Conservation (phyloP, 2,113 vertebrate genomes). For the Polypterus bichir region DNA sequence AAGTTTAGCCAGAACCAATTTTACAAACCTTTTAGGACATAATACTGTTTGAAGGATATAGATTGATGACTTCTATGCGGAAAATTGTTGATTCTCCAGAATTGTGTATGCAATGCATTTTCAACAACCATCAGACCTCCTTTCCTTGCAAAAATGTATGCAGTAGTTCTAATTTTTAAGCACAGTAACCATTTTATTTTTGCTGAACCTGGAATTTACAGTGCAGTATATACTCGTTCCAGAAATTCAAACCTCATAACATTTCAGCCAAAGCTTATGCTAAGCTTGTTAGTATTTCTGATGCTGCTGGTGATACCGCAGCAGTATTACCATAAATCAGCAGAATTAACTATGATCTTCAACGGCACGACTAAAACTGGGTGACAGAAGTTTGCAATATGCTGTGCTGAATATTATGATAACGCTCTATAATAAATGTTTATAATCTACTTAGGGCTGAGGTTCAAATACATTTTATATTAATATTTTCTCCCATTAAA, state of each 20-base stretch:
- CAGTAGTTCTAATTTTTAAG: constrained; percentile 61
- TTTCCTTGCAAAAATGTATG: constrained; percentile 60
- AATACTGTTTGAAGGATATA: constrained; percentile 30
- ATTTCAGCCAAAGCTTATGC: constrained; percentile 95
- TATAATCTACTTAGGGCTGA: constrained; percentile 96
- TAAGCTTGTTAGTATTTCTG: constrained; percentile 99
- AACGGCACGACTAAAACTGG: constrained; percentile 78
- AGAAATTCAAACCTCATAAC: constrained; percentile 99
- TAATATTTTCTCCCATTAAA: constrained; percentile 67
- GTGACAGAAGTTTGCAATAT: constrained; percentile 93
- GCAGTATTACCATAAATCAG: constrained; percentile 97
- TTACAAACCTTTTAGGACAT: constrained; percentile 44
- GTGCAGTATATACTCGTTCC: constrained; percentile 83
- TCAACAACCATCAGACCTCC: constrained; percentile 40
- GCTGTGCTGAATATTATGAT: constrained; percentile 97
- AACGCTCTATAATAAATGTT: constrained; percentile 98
- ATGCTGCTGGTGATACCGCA: constrained; percentile 82
- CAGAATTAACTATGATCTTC: constrained; percentile 99
- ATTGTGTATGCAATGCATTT: constrained; percentile 42
- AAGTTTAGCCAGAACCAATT: constrained; percentile 33
- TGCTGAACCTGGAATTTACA: constrained; percentile 96
- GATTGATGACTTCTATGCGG: constrained; percentile 41
- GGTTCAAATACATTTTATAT: constrained; percentile 94
- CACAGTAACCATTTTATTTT: constrained; percentile 61
- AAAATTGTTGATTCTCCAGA: constrained; percentile 34